Percentiles rank a stretch among this genome's conserved stretches.
Evolutionary conservation across 2,888 invertebrate genomes (phyloP).

Genomic region (Sinhomidia bicolor): DNA sequence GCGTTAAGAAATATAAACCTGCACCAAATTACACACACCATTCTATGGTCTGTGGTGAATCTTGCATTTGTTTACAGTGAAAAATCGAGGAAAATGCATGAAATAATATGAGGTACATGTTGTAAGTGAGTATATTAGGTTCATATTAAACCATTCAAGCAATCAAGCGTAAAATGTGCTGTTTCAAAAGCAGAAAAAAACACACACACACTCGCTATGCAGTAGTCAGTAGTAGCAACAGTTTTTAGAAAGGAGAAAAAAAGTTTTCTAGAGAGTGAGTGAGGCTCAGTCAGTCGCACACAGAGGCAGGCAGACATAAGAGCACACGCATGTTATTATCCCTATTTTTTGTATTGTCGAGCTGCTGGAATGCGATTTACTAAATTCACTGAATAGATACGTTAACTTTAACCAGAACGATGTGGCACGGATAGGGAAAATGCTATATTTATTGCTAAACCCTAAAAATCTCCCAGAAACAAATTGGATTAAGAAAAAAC

Average conservation of each 20-base stretch:
- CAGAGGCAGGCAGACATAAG: not conserved
- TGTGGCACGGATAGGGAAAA: not conserved
- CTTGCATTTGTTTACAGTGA: not conserved
- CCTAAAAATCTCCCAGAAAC: not conserved
- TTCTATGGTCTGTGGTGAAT: not conserved
- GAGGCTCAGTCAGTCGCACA: not conserved
- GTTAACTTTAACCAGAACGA: not conserved
- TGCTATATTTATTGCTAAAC: slow-evolving; percentile 25
- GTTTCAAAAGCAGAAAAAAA: slow-evolving; percentile 35
- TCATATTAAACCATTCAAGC: slow-evolving; percentile 52
- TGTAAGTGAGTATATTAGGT: not conserved
- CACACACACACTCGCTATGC: no score
- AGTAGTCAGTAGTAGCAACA: not conserved
- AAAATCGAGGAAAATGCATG: not conserved
- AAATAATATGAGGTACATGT: not conserved
- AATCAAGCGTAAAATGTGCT: slow-evolving; percentile 56
- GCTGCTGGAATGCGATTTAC: slow-evolving; percentile 57
- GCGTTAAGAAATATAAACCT: no score
- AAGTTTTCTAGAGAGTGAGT: not conserved
- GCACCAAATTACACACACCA: not conserved
- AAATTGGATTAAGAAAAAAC: not conserved
- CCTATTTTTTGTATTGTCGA: not conserved
- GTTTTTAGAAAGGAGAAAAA: not conserved
- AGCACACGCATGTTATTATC: not conserved
- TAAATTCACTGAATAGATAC: slow-evolving; percentile 7